phyloP scores from a whole-genome alignment of 2,113 vertebrate genomes.

The Rhinichthys klamathensis region DNA sequence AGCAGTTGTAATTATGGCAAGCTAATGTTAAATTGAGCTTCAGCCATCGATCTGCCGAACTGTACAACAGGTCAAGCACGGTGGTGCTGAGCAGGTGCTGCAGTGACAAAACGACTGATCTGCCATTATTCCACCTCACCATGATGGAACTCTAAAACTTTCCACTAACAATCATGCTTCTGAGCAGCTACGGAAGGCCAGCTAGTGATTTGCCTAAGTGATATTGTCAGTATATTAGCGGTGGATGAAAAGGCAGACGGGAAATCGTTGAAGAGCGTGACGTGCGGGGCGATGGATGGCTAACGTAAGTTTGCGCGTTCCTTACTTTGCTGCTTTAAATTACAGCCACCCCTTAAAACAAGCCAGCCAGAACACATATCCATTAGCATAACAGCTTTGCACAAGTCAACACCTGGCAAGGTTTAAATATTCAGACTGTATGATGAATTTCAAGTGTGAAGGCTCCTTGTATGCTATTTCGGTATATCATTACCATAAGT shows the following conservation, averaged over 20 bases:
- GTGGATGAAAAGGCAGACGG: slow-evolving; percentile 57
- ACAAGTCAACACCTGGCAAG: slow-evolving; percentile 62
- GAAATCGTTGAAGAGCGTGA: slow-evolving; percentile 55
- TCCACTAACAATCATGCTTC: slow-evolving; percentile 37
- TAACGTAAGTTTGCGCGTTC: slow-evolving; percentile 40
- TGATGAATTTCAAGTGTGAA: slow-evolving; percentile 52
- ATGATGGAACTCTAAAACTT: slow-evolving; percentile 47
- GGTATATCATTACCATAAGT: slow-evolving; percentile 54
- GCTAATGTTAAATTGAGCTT: slow-evolving; percentile 26
- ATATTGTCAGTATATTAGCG: slow-evolving; percentile 59
- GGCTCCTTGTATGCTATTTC: slow-evolving; percentile 45
- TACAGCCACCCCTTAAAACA: slow-evolving; percentile 49
- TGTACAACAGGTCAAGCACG: slow-evolving; percentile 18
- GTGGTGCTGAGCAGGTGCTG: slow-evolving; percentile 39
- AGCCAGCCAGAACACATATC: slow-evolving; percentile 45
- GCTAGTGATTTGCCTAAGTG: slow-evolving; percentile 57
- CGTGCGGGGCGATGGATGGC: slow-evolving; percentile 50
- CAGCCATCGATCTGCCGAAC: not conserved
- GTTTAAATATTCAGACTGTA: slow-evolving; percentile 52
- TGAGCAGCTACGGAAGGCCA: not conserved
- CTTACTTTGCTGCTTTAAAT: slow-evolving; percentile 56
- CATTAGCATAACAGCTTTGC: slow-evolving; percentile 58
- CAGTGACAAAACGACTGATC: slow-evolving; percentile 42
- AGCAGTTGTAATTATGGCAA: slow-evolving; percentile 15
- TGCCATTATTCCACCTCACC: slow-evolving; percentile 41